Evolutionary conservation across 1,140 invertebrate genomes (phyloP).

Genomic region (Macrosteles quadrilineatus): DNA sequence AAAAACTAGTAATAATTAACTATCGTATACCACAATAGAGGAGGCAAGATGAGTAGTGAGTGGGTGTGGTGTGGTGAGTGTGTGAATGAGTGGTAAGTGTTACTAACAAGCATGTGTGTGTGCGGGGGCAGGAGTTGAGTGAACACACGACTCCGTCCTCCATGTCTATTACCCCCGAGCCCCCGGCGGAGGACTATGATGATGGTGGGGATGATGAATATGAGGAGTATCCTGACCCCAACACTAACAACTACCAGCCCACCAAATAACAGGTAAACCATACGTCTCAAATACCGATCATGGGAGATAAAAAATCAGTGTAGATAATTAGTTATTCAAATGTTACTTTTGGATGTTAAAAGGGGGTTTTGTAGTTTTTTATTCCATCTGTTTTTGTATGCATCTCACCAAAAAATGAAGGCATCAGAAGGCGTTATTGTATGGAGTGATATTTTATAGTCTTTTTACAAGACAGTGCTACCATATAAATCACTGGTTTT

Average conservation of each 20-base stretch:
- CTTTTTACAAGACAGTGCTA: no score
- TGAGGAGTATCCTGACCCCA: constrained; percentile 39
- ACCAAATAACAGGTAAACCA: constrained; percentile 18
- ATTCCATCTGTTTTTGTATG: background rate
- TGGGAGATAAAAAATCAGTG: background rate
- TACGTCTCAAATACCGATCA: background rate
- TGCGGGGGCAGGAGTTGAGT: constrained; percentile 30
- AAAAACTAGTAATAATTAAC: no score
- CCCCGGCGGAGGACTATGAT: constrained; percentile 37
- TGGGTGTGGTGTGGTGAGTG: no score
- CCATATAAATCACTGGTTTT: no score
- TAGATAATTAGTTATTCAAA: background rate
- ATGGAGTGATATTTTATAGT: background rate
- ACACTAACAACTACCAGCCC: constrained; percentile 33
- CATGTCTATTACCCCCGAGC: constrained; percentile 31
- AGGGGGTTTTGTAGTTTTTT: background rate
- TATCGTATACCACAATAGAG: no score
- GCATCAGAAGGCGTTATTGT: background rate
- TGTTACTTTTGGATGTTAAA: background rate
- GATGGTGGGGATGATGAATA: constrained; percentile 39
- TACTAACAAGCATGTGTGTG: constrained; percentile 6
- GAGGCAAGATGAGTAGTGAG: background rate
- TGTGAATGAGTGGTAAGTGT: background rate
- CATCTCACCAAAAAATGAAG: background rate
- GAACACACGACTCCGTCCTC: constrained; percentile 36